Conservation (phyloP, 2,888 invertebrate genomes). For the Torymus aiolomorphi region DNA sequence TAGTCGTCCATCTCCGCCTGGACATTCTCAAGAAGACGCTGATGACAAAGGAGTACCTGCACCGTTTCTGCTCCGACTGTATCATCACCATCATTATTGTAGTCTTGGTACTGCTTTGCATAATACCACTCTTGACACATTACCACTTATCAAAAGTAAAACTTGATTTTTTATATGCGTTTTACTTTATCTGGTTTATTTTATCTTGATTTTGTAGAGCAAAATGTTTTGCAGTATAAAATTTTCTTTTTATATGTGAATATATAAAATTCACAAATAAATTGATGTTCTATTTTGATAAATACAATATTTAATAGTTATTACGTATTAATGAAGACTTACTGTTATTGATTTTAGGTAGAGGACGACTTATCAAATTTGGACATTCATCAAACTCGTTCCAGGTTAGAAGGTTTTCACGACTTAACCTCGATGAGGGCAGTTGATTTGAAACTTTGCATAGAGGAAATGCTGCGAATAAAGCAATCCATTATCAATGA, state of each 20-base stretch:
- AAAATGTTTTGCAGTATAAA: too few relatives aligned
- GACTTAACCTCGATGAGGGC: conserved; percentile 87
- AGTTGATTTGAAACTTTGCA: conserved; percentile 87
- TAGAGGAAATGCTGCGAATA: conserved; percentile 93
- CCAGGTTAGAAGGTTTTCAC: conserved; percentile 87
- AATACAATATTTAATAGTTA: not conserved
- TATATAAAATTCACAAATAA: not conserved
- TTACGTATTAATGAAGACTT: conserved; percentile 12
- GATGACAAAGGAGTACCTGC: too few relatives aligned
- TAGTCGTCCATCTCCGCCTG: too few relatives aligned
- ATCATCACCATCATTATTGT: conserved; percentile 85
- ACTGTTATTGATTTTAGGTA: conserved; percentile 77
- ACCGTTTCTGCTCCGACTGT: too few relatives aligned
- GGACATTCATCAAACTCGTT: conserved; percentile 82
- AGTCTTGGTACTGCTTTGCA: conserved; percentile 84
- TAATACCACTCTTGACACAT: conserved; percentile 88
- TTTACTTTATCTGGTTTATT: too few relatives aligned
- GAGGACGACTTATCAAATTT: conserved; percentile 81
- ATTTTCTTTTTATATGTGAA: not conserved
- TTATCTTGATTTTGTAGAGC: too few relatives aligned
- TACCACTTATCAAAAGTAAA: conserved; percentile 89
- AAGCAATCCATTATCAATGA: conserved; percentile 95
- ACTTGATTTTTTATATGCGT: not conserved
- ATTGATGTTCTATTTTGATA: conserved; percentile 4
- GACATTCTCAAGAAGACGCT: too few relatives aligned